These are phyloP conservation scores for Papilio polyxenes DNA, from an alignment of 1,140 invertebrate species.

Conservation along the genomic window DNA sequence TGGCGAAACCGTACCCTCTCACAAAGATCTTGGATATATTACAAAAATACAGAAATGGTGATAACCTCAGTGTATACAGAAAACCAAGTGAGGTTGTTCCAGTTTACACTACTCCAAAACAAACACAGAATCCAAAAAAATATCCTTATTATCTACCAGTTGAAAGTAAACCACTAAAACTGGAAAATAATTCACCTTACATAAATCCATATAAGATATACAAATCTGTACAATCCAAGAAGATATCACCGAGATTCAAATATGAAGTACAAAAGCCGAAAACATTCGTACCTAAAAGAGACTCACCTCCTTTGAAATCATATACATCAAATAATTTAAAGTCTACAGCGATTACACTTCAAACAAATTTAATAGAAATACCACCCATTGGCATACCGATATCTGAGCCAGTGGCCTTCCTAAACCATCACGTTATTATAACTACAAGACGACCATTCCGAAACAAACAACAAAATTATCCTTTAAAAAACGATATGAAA, in stretches of 20 bases:
- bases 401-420: conserved; percentile 49
- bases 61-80: conserved; percentile 26
- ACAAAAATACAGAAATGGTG: conserved; percentile 55
- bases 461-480: conserved; percentile 3
- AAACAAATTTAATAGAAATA: conserved; percentile 69
- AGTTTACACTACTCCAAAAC: not conserved
- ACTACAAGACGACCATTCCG: conserved; percentile 43
- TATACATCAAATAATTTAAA: not conserved
- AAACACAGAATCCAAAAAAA: not conserved
- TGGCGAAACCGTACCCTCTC: conserved; percentile 44
- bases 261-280: not conserved
- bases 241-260: not conserved
- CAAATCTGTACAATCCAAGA: not conserved
- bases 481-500: conserved; percentile 10
- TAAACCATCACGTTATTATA: conserved; percentile 66
- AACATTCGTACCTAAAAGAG: not conserved
- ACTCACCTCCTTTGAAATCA: not conserved
- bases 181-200: not conserved
- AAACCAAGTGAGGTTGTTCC: not conserved
- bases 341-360: conserved; percentile 54
- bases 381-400: conserved; percentile 61
- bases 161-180: not conserved
- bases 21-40: conserved; percentile 64
- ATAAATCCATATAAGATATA: not conserved
- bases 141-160: not conserved